Base-by-base conservation (phyloP, 2,113 vertebrate species). In the Plecotus auritus region DNA sequence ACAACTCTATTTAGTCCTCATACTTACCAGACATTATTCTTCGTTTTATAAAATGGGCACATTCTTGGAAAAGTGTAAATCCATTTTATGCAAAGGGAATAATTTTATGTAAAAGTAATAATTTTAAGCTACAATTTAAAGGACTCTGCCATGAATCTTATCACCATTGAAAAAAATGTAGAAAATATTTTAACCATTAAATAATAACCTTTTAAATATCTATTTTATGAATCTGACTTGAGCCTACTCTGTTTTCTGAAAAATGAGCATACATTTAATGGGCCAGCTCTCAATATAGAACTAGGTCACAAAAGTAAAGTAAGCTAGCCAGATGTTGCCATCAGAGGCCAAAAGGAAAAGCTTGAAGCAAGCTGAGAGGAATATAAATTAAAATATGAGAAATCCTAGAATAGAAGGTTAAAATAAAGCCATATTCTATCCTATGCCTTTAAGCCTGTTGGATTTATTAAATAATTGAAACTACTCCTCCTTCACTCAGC, bases 401-500 rank as follows among this genome's bases (percentile, higher is more conserved):
- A 61, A 82, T 59, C 17, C 14, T 91, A 45, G 80, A 51, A 83
- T 54, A 95, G 23, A 76, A 94, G 85, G n/a, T 32, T 66, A 59
- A 70, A 92, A 42, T 59, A 35, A 90, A 73, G n/a, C 37, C 42
- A 8, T 66, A 40, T 72, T 80, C 67, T 69, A 20, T 5, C 35
- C 32, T 88, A 26, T 61, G 45, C 23, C 61, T 54, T 67, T 77
- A 77, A 73, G 20, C 51, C 84, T 73, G 37, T 76, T 91, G 37
- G 30, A 18, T 28, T 56, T 49, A 77, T 81, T 47, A 59, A 88
- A 1, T 5, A 59, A 93, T 2, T 93, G 66, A 95, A 22, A 8
- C 9, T 14, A 2, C 20, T 1, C 8, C 23, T 93, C 73, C 47
- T 51, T 3, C 37, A 64, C 32, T 2, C 97, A 99, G 99, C 69